These are phyloP conservation scores for Micrasema minimum DNA, from an alignment of 1,140 invertebrate genomes.

Conservation along the genomic window DNA sequence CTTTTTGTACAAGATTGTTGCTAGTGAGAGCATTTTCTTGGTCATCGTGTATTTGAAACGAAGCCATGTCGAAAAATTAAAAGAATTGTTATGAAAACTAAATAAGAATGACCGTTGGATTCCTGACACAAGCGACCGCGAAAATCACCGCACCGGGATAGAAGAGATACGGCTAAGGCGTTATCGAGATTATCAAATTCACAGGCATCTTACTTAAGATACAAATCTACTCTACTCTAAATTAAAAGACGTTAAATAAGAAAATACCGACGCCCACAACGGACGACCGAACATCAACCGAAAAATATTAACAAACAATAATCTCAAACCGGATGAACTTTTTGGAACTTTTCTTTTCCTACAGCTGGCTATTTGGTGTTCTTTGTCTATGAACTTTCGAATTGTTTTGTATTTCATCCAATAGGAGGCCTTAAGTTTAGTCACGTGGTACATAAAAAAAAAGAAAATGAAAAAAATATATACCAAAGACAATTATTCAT, in stretches of 20 bases:
- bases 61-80: constrained; percentile 28
- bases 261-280: constrained; percentile 31
- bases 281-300: constrained; percentile 15
- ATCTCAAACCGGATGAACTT: constrained; percentile 12
- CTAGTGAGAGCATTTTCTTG: constrained; percentile 25
- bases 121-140: constrained; percentile 22
- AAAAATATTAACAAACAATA: constrained; percentile 15
- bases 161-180: constrained; percentile 6
- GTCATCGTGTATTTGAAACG: constrained; percentile 36
- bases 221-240: not conserved
- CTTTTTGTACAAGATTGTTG: constrained; percentile 18
- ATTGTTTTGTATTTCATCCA: constrained; percentile 27
- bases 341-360: not conserved
- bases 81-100: constrained; percentile 7
- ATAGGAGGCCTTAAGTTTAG: not conserved
- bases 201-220: constrained; percentile 10
- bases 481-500: constrained; percentile 16
- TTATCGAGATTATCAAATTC: not conserved
- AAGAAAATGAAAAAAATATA: not conserved
- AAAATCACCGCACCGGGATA: constrained; percentile 1
- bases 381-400: constrained; percentile 39
- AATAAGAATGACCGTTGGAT: constrained; percentile 28
- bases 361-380: constrained; percentile 24
- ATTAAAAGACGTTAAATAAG: not conserved
- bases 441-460: no score